These are phyloP conservation scores for Hassar affinis DNA, from an alignment of 2,113 vertebrate genomes.

Conservation along the genomic window DNA sequence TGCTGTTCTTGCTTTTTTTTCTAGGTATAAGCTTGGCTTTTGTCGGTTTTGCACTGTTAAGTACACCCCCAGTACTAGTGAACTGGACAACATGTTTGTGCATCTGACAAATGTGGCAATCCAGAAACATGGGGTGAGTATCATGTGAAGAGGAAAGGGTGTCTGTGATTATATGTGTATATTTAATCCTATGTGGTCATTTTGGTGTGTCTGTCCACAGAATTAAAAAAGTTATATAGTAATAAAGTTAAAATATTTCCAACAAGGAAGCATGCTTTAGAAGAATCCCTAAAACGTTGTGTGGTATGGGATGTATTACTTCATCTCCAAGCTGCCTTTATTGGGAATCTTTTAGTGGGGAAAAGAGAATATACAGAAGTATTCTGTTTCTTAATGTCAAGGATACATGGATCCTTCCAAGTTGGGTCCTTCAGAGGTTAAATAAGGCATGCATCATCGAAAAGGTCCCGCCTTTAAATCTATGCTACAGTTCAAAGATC, in stretches of 20 bases:
- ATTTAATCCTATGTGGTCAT: not conserved
- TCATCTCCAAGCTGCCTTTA: not conserved
- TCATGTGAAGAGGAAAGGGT: not conserved
- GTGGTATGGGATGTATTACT: not conserved
- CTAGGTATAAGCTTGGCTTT: constrained; percentile 95
- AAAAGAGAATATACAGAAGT: not conserved
- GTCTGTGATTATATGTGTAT: not conserved
- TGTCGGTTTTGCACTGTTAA: constrained; percentile 98
- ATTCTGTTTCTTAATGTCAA: too few relatives aligned
- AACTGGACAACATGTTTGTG: constrained; percentile 98
- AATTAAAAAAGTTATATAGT: not conserved
- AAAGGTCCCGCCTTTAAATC: too few relatives aligned
- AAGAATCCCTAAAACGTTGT: not conserved
- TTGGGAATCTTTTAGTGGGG: not conserved
- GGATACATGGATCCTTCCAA: too few relatives aligned
- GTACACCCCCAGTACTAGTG: constrained; percentile 94
- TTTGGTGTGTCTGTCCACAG: not conserved
- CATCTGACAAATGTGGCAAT: constrained; percentile 98
- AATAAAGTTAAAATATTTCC: not conserved
- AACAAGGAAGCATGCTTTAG: not conserved
- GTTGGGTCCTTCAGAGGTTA: too few relatives aligned
- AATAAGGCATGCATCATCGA: too few relatives aligned
- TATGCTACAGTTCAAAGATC: too few relatives aligned
- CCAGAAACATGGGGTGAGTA: constrained; percentile 91
- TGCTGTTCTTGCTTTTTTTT: constrained; percentile 45